These are phyloP conservation scores for Chaenocephalus aceratus DNA, from an alignment of 2,113 vertebrate genomes.

Conservation along the genomic window DNA sequence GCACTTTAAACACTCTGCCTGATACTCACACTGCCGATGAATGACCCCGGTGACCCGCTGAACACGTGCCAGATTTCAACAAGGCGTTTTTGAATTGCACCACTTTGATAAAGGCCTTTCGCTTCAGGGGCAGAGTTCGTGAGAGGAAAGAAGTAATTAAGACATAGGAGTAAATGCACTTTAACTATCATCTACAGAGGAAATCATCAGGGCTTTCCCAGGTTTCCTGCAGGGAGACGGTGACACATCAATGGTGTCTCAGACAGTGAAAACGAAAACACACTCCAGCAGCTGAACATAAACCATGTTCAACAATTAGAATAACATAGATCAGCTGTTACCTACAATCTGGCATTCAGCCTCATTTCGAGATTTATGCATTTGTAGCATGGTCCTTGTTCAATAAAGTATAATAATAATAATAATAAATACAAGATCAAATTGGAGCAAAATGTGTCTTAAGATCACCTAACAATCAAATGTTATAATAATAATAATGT, in stretches of 20 bases:
- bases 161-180: not conserved
- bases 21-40: constrained; percentile 41
- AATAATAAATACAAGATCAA: not conserved
- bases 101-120: not conserved
- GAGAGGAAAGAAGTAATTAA: constrained; percentile 3
- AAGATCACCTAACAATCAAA: too few relatives aligned
- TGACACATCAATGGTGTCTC: not conserved
- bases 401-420: not conserved
- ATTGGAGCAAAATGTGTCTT: not conserved
- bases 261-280: too few relatives aligned
- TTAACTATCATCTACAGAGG: too few relatives aligned
- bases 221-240: not conserved
- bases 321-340: too few relatives aligned
- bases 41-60: constrained; percentile 43
- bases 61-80: constrained; percentile 27
- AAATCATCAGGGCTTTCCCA: too few relatives aligned
- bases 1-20: constrained; percentile 47
- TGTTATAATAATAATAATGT: too few relatives aligned
- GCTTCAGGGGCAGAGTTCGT: not conserved
- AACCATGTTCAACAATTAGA: not conserved
- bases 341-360: not conserved
- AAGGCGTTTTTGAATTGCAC: not conserved
- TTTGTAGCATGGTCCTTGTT: too few relatives aligned
- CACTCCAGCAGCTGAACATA: not conserved
- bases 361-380: too few relatives aligned